A percentile compares a stretch with the other conserved stretches of the same genome.
Evolutionary conservation across 1,140 invertebrate genomes (phyloP).

Genomic region (Ceratitis capitata): DNA sequence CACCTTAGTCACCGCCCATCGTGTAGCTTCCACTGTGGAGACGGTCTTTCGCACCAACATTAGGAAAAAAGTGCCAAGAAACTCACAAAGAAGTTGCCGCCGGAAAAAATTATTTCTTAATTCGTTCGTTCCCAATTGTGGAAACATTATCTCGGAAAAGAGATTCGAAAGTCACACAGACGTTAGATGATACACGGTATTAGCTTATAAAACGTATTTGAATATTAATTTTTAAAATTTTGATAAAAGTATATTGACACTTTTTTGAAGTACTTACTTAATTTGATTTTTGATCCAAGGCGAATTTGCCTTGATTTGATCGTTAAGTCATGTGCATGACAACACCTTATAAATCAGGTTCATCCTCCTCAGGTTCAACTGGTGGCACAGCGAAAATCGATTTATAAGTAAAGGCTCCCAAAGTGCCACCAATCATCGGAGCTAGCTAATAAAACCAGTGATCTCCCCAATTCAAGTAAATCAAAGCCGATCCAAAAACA

Average conservation of each 20-base stretch:
- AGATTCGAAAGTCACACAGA: too few species aligned
- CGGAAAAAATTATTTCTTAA: background rate
- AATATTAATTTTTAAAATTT: too few species aligned
- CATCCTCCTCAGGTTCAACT: too few species aligned
- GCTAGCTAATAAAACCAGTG: slow-evolving; percentile 88
- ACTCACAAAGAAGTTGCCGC: background rate
- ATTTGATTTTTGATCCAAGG: too few species aligned
- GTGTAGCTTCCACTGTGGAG: background rate
- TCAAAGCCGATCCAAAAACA: slow-evolving; percentile 81
- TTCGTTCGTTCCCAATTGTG: background rate
- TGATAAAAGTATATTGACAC: too few species aligned
- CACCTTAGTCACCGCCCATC: background rate
- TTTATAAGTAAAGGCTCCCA: background rate
- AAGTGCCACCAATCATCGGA: slow-evolving; percentile 67
- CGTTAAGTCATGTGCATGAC: too few species aligned
- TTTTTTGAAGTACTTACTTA: too few species aligned
- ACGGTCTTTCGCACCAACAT: background rate
- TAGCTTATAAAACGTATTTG: too few species aligned
- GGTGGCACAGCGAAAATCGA: too few species aligned
- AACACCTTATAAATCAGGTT: too few species aligned
- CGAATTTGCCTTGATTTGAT: too few species aligned
- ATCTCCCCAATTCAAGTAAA: slow-evolving; percentile 73
- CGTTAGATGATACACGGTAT: too few species aligned
- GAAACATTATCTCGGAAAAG: background rate
- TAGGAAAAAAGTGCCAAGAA: background rate